Evolutionary conservation across 2,113 vertebrate genomes (phyloP), one percentile per base, ranked within the genome.

Genomic region (Microtus ochrogaster): DNA sequence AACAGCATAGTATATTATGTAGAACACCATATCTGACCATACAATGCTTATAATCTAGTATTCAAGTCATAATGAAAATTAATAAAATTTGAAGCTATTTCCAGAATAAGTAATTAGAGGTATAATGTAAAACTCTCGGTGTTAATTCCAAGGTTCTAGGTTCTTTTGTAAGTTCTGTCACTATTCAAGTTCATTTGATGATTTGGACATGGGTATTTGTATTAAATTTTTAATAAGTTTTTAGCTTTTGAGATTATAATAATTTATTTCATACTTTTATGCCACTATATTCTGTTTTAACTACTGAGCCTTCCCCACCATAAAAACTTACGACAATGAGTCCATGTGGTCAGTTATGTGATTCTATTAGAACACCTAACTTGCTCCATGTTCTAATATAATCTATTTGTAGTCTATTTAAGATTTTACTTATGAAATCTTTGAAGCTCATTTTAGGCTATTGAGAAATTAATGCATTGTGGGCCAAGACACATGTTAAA

Each of bases 371-470:
- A 93, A n/a, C 21, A 73, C 12, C 95, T 77, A 3, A 70, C 65
- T 82, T 86, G 5, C 36, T 96, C 19, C 73, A 6, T 22, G 1
- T 72, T 33, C 82, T 55, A 17, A 81, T 87, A 0, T 8, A 65
- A 85, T 90, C 52, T 87, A 33, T 85, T 81, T 89, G 22, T 6
- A 83, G 13, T 33, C 7, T 4, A 83, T n/a, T 97, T 96, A 44
- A 68, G 41, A 49, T 74, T 87, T 85, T 36, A 66, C 61, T 7
- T 81, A 16, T 78, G 10, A 87, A 92, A 52, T 7, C 24, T 96
- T 93, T 24, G 28, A 70, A 90, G 74, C 63, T 77, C 68, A 68
- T n/a, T 87, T 24, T 74, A 61, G 33, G 7, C 65, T 95, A 70
- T 39, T 63, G 28, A 79, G 41, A 26, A 94, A 24, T 3, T 6